These are phyloP conservation scores for Mesoclemmys tuberculata DNA, from an alignment of 2,113 vertebrate genomes.

Conservation along the genomic window DNA sequence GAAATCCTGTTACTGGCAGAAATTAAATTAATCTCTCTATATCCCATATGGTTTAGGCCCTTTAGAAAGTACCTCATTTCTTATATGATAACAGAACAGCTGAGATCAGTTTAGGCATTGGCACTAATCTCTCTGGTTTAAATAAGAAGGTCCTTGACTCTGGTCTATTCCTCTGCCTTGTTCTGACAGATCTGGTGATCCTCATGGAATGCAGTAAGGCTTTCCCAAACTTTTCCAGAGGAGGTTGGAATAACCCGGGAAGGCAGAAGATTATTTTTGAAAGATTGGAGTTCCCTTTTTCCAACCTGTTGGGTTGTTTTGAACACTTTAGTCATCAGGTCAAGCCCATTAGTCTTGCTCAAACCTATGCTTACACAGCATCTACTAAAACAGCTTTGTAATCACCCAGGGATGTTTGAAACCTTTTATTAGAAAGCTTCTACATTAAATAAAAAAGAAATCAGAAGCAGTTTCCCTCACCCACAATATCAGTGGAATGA, in stretches of 20 bases:
- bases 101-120: background rate
- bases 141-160: background rate
- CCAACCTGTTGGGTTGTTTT: background rate
- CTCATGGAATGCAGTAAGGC: background rate
- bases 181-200: background rate
- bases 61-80: background rate
- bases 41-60: background rate
- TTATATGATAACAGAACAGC: background rate
- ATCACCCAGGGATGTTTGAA: background rate
- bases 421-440: background rate
- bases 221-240: background rate
- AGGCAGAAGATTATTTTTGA: rapidly evolving
- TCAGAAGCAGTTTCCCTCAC: background rate
- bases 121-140: background rate
- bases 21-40: background rate
- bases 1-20: background rate
- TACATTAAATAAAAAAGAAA: too few species aligned
- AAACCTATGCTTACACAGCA: background rate
- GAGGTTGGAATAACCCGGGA: background rate
- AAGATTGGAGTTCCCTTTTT: background rate
- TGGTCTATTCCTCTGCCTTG: background rate
- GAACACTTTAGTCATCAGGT: background rate
- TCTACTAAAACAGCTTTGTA: background rate
- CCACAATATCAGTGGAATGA: background rate
- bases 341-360: background rate